Conservation (phyloP, 2,888 invertebrate genomes). For the Noctua janthina region DNA sequence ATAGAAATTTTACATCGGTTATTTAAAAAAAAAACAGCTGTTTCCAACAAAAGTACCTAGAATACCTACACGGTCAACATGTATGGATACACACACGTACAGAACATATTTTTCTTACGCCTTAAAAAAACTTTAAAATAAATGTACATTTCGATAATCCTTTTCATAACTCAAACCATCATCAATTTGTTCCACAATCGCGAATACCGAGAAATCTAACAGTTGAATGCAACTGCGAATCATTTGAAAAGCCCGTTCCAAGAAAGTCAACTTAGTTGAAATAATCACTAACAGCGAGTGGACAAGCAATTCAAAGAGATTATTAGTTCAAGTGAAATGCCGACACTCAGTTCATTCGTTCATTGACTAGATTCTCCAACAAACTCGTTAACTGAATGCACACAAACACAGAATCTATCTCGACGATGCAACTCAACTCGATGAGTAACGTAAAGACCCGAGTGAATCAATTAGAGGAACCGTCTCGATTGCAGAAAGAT, state of each 20-base stretch:
- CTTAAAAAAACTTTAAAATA: not conserved
- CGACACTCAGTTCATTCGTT: conserved; percentile 1
- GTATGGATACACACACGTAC: too few species aligned
- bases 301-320: not conserved
- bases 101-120: too few species aligned
- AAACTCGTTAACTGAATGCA: conserved; percentile 38
- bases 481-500: conserved; percentile 1
- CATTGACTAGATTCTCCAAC: not conserved
- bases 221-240: not conserved
- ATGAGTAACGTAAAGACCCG: not conserved
- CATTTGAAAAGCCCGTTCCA: conserved; percentile 12
- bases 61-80: too few species aligned
- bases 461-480: conserved; percentile 31
- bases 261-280: conserved; percentile 22
- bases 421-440: not conserved
- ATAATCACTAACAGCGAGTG: conserved; percentile 6
- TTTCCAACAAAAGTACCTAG: too few species aligned
- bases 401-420: not conserved
- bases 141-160: not conserved
- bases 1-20: too few species aligned
- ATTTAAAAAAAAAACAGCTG: too few species aligned
- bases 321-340: conserved; percentile 14
- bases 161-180: not conserved
- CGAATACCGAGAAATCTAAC: not conserved
- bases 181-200: not conserved